Evolutionary conservation across 2,888 invertebrate species (phyloP).

Genomic region (Eristalinus aeneus): DNA sequence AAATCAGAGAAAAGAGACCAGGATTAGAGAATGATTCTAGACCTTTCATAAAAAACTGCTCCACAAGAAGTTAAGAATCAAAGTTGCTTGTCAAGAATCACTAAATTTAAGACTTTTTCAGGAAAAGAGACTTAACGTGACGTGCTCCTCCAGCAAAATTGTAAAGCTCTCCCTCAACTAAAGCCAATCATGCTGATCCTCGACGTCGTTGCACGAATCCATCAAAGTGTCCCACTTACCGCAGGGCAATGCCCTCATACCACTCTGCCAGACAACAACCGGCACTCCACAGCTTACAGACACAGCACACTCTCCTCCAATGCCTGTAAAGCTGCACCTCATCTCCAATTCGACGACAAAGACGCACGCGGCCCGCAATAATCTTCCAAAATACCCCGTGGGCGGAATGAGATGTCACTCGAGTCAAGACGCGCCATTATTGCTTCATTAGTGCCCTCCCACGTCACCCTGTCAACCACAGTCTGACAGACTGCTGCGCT

Average conservation of each 20-base stretch:
- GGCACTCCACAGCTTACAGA: background rate
- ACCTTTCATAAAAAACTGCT: no score
- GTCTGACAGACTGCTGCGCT: conserved; percentile 5
- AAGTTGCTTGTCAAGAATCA: no score
- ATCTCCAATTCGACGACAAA: conserved; percentile 2
- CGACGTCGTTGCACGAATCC: background rate
- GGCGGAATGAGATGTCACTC: conserved; percentile 63
- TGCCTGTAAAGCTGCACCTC: conserved; percentile 40
- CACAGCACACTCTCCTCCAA: background rate
- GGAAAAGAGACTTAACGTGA: no score
- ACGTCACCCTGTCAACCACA: conserved; percentile 39
- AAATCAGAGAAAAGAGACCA: no score
- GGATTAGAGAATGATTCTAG: no score
- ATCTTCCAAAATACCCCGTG: conserved; percentile 38
- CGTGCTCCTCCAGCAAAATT: no score
- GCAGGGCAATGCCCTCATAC: background rate
- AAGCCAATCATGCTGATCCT: no score
- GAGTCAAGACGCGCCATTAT: conserved; percentile 77
- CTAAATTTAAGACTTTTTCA: no score
- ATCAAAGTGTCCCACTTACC: background rate
- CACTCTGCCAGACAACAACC: background rate
- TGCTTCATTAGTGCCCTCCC: conserved; percentile 78
- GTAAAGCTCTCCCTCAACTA: no score
- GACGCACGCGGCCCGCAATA: conserved; percentile 5
- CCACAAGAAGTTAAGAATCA: no score